Evolutionary conservation across 1,140 invertebrate species (phyloP).

Genomic region (Parapsyche elsis): DNA sequence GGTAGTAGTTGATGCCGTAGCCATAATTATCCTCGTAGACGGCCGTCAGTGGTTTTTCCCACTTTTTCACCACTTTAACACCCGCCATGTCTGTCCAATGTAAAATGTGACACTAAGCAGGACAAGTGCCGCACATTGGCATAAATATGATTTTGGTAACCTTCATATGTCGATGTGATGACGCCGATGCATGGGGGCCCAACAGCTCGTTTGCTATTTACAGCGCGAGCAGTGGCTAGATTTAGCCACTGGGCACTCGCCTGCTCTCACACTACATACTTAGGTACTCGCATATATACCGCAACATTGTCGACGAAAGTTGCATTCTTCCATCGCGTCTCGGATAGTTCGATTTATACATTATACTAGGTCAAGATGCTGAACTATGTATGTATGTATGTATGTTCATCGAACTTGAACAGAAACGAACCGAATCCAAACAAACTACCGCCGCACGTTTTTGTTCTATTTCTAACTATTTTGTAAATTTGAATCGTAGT

Average conservation of each 20-base stretch:
- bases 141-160: slow-evolving; percentile 62
- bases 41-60: slow-evolving; percentile 71
- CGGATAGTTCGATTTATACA: no score
- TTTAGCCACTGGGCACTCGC: slow-evolving; percentile 19
- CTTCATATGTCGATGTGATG: slow-evolving; percentile 60
- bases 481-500: no score
- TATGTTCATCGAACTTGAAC: no score
- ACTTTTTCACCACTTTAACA: slow-evolving; percentile 57
- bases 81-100: not conserved
- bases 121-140: slow-evolving; percentile 48
- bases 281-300: no score
- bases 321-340: no score
- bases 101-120: slow-evolving; percentile 27
- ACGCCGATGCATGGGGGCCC: slow-evolving; percentile 23
- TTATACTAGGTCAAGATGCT: no score
- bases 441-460: no score
- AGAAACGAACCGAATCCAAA: no score
- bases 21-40: slow-evolving; percentile 84
- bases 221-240: slow-evolving; percentile 42
- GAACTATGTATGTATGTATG: no score
- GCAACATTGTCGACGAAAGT: slow-evolving; percentile 3
- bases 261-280: no score
- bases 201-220: slow-evolving; percentile 50
- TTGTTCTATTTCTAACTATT: no score
- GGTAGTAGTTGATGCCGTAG: slow-evolving; percentile 83